Percentiles rank a stretch among this genome's conserved stretches.
phyloP scores from a whole-genome alignment of 2,888 invertebrate genomes.

The Fragum whitleyi region DNA sequence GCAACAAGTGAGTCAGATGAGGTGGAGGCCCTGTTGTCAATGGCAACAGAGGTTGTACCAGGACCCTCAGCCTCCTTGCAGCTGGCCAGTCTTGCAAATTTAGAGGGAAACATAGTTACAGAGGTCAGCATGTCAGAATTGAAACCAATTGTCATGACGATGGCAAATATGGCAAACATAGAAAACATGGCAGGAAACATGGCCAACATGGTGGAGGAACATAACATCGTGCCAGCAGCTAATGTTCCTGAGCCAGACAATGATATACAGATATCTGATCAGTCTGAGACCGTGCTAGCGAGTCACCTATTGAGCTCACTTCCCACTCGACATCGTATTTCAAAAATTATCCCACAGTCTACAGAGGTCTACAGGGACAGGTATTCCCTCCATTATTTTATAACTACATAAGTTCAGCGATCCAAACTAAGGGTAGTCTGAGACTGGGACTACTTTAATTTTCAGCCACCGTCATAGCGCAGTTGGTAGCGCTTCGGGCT shows the following conservation, averaged over 20 bases:
- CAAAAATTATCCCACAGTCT: not conserved
- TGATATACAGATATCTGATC: constrained; percentile 16
- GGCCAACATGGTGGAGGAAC: not conserved
- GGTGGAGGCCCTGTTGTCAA: constrained; percentile 29
- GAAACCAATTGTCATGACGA: constrained; percentile 51
- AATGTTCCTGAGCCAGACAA: not conserved
- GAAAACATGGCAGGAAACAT: not conserved
- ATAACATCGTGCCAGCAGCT: not conserved
- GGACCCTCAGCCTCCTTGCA: not conserved
- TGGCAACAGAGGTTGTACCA: constrained; percentile 29
- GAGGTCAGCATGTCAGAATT: constrained; percentile 48
- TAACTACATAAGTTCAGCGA: too few relatives aligned
- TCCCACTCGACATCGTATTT: not conserved
- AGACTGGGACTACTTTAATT: too few relatives aligned
- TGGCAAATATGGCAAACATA: constrained; percentile 44
- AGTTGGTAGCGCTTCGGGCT: too few relatives aligned
- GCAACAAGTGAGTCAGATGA: constrained; percentile 33
- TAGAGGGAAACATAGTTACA: constrained; percentile 9
- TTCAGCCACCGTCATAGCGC: too few relatives aligned
- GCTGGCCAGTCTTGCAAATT: not conserved
- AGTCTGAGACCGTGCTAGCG: constrained; percentile 19
- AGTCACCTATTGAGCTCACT: constrained; percentile 8
- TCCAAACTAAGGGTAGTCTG: too few relatives aligned
- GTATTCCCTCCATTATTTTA: too few relatives aligned
- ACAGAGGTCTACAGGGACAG: constrained; percentile 22